Evolutionary conservation across 2,888 invertebrate genomes (phyloP).

Genomic region (Eutolmus rufibarbis): DNA sequence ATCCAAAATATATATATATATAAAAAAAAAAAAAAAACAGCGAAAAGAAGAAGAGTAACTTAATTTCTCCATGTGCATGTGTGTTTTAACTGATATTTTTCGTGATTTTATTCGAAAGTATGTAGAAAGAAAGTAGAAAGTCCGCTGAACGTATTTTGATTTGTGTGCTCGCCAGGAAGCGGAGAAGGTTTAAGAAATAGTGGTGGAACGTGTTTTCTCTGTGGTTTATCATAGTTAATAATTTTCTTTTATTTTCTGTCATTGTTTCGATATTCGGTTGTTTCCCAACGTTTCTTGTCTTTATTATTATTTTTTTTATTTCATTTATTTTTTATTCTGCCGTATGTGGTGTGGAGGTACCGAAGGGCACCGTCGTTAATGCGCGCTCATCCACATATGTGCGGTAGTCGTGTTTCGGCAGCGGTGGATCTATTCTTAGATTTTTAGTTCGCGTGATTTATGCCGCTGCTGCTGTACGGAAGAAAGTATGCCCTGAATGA

Average conservation of each 20-base stretch:
- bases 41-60: background rate
- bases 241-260: background rate
- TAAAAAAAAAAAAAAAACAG: background rate
- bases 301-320: background rate
- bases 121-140: background rate
- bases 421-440: background rate
- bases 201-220: background rate
- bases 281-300: background rate
- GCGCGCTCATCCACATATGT: background rate
- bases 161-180: background rate
- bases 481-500: background rate
- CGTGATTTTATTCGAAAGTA: background rate
- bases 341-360: background rate
- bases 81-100: background rate
- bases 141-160: slow-evolving; percentile 3
- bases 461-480: background rate
- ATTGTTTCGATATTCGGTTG: background rate
- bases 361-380: background rate
- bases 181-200: background rate
- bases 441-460: background rate
- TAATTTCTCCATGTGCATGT: background rate
- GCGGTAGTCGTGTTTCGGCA: background rate
- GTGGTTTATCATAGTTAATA: background rate
- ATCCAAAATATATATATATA: background rate
- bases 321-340: background rate